These are phyloP conservation scores for Strix aluco DNA, from an alignment of 2,113 vertebrate species.

Conservation along the genomic window DNA sequence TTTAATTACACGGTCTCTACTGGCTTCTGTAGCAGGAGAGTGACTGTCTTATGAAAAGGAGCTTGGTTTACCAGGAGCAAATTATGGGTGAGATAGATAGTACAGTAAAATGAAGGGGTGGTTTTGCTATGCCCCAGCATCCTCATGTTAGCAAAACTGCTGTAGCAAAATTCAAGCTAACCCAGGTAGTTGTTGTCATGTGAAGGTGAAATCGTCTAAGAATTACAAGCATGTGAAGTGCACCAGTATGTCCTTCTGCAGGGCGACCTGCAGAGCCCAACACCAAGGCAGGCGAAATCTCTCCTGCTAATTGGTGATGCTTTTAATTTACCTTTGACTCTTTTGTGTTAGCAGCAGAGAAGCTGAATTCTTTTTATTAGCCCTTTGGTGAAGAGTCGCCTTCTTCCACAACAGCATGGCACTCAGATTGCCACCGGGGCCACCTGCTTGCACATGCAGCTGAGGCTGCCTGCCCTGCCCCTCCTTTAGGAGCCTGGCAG, in stretches of 20 bases:
- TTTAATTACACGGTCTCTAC: background rate
- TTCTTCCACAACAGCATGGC: background rate
- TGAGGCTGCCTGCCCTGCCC: background rate
- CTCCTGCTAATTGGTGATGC: background rate
- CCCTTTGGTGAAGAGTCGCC: background rate
- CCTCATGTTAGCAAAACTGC: background rate
- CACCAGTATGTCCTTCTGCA: rapidly evolving
- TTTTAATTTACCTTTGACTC: background rate
- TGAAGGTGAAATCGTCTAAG: background rate
- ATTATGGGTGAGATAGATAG: background rate
- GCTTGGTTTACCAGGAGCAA: background rate
- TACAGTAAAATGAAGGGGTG: background rate
- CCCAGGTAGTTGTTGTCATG: background rate
- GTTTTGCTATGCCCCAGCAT: background rate
- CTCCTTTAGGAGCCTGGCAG: background rate
- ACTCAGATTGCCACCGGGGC: background rate
- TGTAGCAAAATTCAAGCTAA: background rate
- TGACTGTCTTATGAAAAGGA: background rate
- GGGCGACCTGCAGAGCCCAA: background rate
- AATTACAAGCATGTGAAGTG: rapidly evolving
- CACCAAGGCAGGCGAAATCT: background rate
- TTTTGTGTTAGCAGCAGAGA: background rate
- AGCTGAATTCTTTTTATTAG: background rate
- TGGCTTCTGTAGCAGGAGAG: background rate
- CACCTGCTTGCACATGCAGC: background rate